Evolutionary conservation across 2,888 invertebrate species (phyloP).

Genomic region (Andricus quercusramuli): DNA sequence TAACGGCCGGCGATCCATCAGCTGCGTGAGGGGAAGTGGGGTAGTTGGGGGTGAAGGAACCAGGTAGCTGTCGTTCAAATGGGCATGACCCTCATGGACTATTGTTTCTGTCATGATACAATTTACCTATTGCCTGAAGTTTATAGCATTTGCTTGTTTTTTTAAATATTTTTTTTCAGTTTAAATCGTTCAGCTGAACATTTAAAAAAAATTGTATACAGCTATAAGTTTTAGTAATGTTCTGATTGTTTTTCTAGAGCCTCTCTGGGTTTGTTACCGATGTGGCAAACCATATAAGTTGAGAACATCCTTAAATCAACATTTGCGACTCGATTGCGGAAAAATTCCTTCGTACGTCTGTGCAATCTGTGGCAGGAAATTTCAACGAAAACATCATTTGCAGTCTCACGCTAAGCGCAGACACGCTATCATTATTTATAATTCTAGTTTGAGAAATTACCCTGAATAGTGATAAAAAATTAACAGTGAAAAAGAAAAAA

Average conservation of each 20-base stretch:
- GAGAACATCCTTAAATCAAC: conserved; percentile 76
- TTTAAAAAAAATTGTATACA: not conserved
- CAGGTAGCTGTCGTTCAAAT: no score
- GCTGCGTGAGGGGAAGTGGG: no score
- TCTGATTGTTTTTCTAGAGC: not conserved
- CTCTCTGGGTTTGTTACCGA: conserved; percentile 68
- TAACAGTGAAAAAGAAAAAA: not conserved
- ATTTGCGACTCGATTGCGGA: conserved; percentile 78
- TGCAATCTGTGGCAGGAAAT: conserved; percentile 76
- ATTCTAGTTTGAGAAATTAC: conserved; percentile 18
- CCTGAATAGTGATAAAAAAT: not conserved
- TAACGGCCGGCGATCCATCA: no score
- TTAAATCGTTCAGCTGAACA: not conserved
- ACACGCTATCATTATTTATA: conserved; percentile 56
- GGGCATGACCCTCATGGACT: not conserved
- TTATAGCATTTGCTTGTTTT: not conserved
- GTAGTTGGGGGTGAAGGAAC: no score
- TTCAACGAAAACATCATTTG: conserved; percentile 78
- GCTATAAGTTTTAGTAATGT: not conserved
- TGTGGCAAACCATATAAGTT: conserved; percentile 78
- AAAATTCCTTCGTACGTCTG: conserved; percentile 76
- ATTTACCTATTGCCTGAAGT: not conserved
- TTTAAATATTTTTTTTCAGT: not conserved
- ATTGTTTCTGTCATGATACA: not conserved
- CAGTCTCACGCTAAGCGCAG: conserved; percentile 70